These are phyloP conservation scores for Andricus curvator DNA, from an alignment of 2,888 invertebrate genomes.

Conservation along the genomic window DNA sequence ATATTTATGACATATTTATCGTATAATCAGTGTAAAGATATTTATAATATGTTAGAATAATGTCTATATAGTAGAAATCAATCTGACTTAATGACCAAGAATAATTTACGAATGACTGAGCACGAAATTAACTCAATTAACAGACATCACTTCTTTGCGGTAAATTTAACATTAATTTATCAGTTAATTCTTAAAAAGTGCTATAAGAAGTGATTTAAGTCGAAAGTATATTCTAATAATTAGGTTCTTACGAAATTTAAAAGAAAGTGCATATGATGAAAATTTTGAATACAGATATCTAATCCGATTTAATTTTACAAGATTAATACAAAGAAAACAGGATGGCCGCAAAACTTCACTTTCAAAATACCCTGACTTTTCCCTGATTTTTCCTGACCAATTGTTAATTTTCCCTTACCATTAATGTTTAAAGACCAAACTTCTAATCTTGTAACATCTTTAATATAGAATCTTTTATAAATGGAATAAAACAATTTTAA, in stretches of 20 bases:
- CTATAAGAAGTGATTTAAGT: background rate
- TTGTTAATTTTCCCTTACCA: too few relatives aligned
- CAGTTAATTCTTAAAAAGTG: background rate
- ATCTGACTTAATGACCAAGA: background rate
- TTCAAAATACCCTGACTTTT: too few relatives aligned
- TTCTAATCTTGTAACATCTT: too few relatives aligned
- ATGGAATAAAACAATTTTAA: too few relatives aligned
- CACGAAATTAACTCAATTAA: slow-evolving; percentile 16
- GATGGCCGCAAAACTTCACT: too few relatives aligned
- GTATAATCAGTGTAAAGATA: slow-evolving; percentile 11
- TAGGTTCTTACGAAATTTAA: too few relatives aligned
- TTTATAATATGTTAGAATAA: slow-evolving; percentile 23
- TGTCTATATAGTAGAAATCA: background rate
- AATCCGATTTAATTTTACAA: too few relatives aligned
- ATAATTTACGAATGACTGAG: slow-evolving; percentile 28
- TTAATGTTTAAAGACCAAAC: too few relatives aligned
- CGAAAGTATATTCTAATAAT: background rate
- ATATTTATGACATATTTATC: slow-evolving; percentile 16
- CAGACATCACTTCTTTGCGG: background rate
- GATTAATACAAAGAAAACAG: background rate
- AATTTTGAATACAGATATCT: too few relatives aligned
- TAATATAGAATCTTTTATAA: too few relatives aligned
- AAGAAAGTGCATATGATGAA: too few relatives aligned
- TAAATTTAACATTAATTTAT: background rate
- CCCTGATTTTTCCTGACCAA: too few relatives aligned